Percentiles rank a stretch among this genome's conserved stretches.
Evolutionary conservation across 2,113 vertebrate genomes (phyloP).

Genomic region (Scomber colias): DNA sequence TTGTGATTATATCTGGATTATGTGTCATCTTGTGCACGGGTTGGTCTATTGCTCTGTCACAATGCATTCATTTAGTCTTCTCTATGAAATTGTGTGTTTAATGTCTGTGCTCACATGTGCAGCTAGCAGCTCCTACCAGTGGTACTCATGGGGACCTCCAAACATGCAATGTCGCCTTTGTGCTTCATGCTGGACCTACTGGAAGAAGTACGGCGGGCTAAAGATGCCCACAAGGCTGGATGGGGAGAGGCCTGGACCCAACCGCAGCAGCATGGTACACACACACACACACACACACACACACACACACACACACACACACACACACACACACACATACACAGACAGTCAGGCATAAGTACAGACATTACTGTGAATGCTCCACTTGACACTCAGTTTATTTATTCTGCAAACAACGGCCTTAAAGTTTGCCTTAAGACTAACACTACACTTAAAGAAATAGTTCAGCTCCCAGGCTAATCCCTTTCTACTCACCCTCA

Average conservation of each 20-base stretch:
- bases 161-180: conserved; percentile 99
- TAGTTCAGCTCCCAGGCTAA: neutral
- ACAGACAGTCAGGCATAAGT: neutral
- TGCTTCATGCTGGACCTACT: conserved; percentile 98
- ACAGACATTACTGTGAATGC: neutral
- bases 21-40: neutral
- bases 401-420: conserved; percentile 28
- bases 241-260: conserved; percentile 95
- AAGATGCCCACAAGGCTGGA: conserved; percentile 99
- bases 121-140: conserved; percentile 98
- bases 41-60: neutral
- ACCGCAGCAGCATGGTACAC: conserved; percentile 93
- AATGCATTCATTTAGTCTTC: neutral
- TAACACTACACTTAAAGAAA: neutral
- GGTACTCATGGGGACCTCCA: conserved; percentile 99
- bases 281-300: neutral
- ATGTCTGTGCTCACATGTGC: conserved; percentile 47
- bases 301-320: neutral
- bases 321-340: neutral
- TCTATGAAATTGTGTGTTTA: neutral
- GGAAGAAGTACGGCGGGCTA: conserved; percentile 99
- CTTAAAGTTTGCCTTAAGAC: conserved; percentile 2
- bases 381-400: conserved; percentile 6
- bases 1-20: conserved; percentile 2
- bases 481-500: too few species aligned